Evolutionary conservation across 2,113 vertebrate species (phyloP), one percentile per base, ranked within the genome.

Genomic region (Pteronura brasiliensis): DNA sequence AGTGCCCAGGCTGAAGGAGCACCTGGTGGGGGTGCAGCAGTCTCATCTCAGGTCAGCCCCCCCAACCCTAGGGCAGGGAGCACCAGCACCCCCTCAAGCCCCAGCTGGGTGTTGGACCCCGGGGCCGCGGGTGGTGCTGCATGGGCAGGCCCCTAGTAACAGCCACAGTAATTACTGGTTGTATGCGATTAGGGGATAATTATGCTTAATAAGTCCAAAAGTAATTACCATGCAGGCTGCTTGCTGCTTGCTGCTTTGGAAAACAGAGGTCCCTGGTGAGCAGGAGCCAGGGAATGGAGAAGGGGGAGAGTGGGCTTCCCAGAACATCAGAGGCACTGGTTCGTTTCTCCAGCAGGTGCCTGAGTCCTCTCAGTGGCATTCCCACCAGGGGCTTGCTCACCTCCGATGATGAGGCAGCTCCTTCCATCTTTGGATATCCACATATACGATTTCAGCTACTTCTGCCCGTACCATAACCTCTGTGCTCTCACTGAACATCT

Each of bases 181-280:
- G 97, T 98, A 67, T 98, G 96, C 15, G 90, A 97, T 98, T 95
- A 97, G 95, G 97, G 97, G 97, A 98, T 98, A 98, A 98, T 98
- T 98, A 97, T 90, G 92, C 97, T 98, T 98, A 97, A 97, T 97
- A 98, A 98, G 98, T 97, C 98, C 98, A 97, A 97, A 97, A 98
- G 98, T 97, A 98, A 98, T 98, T 98, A 98, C 97, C 95, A 97
- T 6, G 74, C 97, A 97, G 96, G 90, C 95, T 96, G 98, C 97
- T 90, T 95, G 90, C 95, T 96, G 98, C 97, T 90, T 95, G 94
- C 96, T 97, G 97, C 98, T 97, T 97, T 97, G 94, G 97, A 98
- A 97, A 97, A 98, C 97, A 98, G 97, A 97, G 95, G 94, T 85
- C 95, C 96, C 90, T 79, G 25, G 90, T 88, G 94, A 97, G 96